Conservation (phyloP, 2,113 vertebrate species). For the Leptobrachium ailaonicum region DNA sequence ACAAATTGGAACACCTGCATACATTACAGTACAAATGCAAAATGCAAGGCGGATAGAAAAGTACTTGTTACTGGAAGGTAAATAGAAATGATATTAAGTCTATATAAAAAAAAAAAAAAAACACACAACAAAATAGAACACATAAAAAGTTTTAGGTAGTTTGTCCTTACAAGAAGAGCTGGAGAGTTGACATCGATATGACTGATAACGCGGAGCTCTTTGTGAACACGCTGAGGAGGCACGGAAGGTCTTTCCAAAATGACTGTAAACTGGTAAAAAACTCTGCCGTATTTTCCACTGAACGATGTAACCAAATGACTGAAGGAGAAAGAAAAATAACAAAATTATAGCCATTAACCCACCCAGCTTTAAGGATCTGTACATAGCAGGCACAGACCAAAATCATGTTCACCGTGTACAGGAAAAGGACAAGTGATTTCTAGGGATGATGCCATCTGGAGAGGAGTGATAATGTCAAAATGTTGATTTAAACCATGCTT, state of each 20-base stretch:
- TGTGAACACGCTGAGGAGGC: slow-evolving; percentile 65
- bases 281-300: slow-evolving; percentile 73
- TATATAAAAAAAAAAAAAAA: slow-evolving; percentile 5
- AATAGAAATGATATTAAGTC: slow-evolving; percentile 41
- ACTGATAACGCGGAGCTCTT: slow-evolving; percentile 74
- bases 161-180: slow-evolving; percentile 69
- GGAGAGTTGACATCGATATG: slow-evolving; percentile 78
- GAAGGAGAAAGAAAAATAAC: slow-evolving; percentile 39
- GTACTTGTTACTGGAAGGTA: slow-evolving; percentile 19
- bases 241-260: slow-evolving; percentile 67
- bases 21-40: slow-evolving; percentile 29
- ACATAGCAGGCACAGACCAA: too few species aligned
- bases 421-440: too few species aligned
- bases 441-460: too few species aligned
- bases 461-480: too few species aligned
- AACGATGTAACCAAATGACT: slow-evolving; percentile 80
- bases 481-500: too few species aligned
- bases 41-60: neutral
- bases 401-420: too few species aligned
- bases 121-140: too few species aligned
- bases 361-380: too few species aligned
- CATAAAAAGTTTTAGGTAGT: neutral
- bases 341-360: neutral
- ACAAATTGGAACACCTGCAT: slow-evolving; percentile 49
- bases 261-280: slow-evolving; percentile 74